Base-by-base conservation (phyloP, 1,140 invertebrate species). In the Bombus difficillimus region DNA sequence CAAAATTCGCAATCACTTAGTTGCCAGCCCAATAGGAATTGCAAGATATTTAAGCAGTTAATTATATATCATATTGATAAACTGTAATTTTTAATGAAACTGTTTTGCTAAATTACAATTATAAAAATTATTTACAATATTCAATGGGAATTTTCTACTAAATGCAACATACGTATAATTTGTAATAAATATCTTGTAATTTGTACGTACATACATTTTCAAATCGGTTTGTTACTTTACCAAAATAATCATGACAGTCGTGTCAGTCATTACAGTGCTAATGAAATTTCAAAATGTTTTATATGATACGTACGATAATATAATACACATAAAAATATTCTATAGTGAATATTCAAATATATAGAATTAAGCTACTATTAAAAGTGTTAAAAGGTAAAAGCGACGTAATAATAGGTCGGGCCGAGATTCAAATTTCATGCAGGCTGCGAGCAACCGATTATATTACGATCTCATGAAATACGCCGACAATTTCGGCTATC, bases 401-500 rank as follows among this genome's bases (percentile, higher is more conserved):
- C 68, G 57, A n/a, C 22, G 71, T 82, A 74, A 73, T 73, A 82
- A 74, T 57, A 57, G 39, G 47, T 59, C 34, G n/a, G 39, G 22
- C 37, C 39, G 68, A 22, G 47, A 53, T 73, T 74, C 80, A 62
- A 64, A 74, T 64, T 82, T 64, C 53, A 66, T 74, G 71, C 71
- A 32, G 28, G 57, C 32, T 15, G 13, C 1, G 6, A 28, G 28
- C 13, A 39, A 15, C 41, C 74, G 82, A 84, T 84, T 78, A 71
- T 84, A 68, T 57, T 34, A 53, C 59, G 75, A 78, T 71, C 82
- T 78, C 82, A 37, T 41, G 74, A 43, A 71, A 84, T 34, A 71
- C 32, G 74, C 62, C 37, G 82, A 84, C 64, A 78, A 84, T 84
- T 84, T 78, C n/a, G 39, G 34, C 47, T 25, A 78, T 84, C 74